Conservation (phyloP, 2,797 vertebrate species). For the Catostomus latipinnis region DNA sequence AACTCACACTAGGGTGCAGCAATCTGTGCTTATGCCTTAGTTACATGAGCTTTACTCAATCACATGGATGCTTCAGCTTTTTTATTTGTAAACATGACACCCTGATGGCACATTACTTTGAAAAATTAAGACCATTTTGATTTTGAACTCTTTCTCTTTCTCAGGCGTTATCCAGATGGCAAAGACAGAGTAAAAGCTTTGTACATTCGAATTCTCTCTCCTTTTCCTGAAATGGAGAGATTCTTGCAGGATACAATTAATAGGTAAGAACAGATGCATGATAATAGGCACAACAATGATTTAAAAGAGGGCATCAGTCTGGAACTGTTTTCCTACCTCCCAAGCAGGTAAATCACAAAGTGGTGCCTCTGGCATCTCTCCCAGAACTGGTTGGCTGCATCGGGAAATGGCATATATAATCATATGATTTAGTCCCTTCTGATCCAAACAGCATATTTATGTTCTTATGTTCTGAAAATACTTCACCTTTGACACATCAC, state of each 20-base stretch:
- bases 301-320: background rate
- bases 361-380: slow-evolving; percentile 2
- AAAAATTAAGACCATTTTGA: background rate
- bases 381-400: slow-evolving; percentile 6
- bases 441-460: background rate
- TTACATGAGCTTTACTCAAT: background rate
- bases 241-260: slow-evolving; percentile 92
- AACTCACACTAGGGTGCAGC: background rate
- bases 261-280: slow-evolving; percentile 74
- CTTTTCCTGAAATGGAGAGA: slow-evolving; percentile 93
- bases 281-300: background rate
- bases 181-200: slow-evolving; percentile 86
- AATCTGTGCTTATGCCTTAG: background rate
- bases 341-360: background rate
- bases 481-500: no score
- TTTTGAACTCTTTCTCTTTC: slow-evolving; percentile 34
- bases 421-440: background rate
- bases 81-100: background rate
- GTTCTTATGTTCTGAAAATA: background rate
- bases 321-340: background rate
- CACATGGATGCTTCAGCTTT: background rate
- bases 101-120: background rate
- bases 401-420: background rate
- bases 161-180: slow-evolving; percentile 79
- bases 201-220: slow-evolving; percentile 86